Conservation (phyloP, 2,113 vertebrate species). For the Bujurquina vittata region DNA sequence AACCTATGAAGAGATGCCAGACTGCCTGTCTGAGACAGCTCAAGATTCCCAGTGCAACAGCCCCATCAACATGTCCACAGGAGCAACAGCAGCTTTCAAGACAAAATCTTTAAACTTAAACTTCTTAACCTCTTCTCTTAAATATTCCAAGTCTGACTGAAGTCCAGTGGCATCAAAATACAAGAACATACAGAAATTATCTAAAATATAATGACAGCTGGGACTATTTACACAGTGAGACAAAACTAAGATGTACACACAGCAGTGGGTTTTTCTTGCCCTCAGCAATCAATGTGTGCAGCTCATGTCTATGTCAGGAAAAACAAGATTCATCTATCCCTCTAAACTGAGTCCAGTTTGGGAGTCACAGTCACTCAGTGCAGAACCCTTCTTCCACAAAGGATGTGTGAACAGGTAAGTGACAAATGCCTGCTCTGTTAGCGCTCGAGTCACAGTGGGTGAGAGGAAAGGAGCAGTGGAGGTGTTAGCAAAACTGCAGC, state of each 20-base stretch:
- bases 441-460: not conserved
- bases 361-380: not conserved
- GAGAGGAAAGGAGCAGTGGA: not conserved
- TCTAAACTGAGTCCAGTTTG: not conserved
- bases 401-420: not conserved
- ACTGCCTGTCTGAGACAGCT: not conserved
- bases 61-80: constrained; percentile 38
- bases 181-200: not conserved
- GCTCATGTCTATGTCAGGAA: not conserved
- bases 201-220: not conserved
- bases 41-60: constrained; percentile 46
- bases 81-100: constrained; percentile 27
- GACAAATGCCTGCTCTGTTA: not conserved
- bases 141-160: not conserved
- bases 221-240: not conserved
- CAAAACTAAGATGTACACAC: not conserved
- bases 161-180: not conserved
- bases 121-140: not conserved
- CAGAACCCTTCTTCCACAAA: not conserved
- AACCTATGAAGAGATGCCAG: constrained; percentile 39
- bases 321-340: not conserved
- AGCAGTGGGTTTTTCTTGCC: not conserved
- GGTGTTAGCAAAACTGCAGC: not conserved
- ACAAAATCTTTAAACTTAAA: not conserved
- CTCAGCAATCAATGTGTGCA: not conserved